These are phyloP conservation scores for Diploscapter pachys DNA, from an alignment of 1,140 invertebrate species.

Conservation along the genomic window DNA sequence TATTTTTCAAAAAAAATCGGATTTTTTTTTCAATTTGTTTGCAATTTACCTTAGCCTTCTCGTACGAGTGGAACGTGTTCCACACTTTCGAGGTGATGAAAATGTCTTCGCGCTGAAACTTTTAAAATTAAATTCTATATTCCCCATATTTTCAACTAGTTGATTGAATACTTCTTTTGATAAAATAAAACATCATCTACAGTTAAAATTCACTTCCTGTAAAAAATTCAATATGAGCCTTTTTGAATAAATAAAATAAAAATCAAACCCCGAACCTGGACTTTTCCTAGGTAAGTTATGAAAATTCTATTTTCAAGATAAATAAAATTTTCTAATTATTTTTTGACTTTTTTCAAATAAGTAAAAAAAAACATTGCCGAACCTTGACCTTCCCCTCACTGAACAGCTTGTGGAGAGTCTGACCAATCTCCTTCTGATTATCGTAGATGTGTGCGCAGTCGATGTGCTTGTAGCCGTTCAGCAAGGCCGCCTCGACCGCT, in stretches of 20 bases:
- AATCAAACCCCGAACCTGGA: not conserved
- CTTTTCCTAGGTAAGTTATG: too few species aligned
- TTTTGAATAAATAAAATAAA: not conserved
- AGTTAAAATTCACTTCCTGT: not conserved
- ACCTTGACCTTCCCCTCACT: constrained; percentile 68
- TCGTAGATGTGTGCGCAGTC: constrained; percentile 80
- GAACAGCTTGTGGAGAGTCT: constrained; percentile 72
- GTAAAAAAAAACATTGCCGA: not conserved
- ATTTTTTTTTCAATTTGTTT: constrained; percentile 28
- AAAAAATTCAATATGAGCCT: constrained; percentile 1
- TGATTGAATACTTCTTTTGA: not conserved
- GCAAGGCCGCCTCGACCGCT: not conserved
- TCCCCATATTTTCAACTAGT: not conserved
- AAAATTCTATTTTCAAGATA: too few species aligned
- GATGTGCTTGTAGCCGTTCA: constrained; percentile 77
- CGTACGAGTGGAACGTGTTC: constrained; percentile 63
- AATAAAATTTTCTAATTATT: too few species aligned
- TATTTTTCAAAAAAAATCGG: too few species aligned
- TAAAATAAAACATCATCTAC: not conserved
- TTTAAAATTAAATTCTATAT: too few species aligned
- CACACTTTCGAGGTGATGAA: constrained; percentile 70
- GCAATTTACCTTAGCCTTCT: constrained; percentile 54
- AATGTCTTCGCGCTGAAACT: constrained; percentile 75
- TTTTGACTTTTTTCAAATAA: not conserved
- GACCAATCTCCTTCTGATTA: constrained; percentile 81